phyloP scores from a whole-genome alignment of 2,888 invertebrate genomes.

The Orchestes rusci region DNA sequence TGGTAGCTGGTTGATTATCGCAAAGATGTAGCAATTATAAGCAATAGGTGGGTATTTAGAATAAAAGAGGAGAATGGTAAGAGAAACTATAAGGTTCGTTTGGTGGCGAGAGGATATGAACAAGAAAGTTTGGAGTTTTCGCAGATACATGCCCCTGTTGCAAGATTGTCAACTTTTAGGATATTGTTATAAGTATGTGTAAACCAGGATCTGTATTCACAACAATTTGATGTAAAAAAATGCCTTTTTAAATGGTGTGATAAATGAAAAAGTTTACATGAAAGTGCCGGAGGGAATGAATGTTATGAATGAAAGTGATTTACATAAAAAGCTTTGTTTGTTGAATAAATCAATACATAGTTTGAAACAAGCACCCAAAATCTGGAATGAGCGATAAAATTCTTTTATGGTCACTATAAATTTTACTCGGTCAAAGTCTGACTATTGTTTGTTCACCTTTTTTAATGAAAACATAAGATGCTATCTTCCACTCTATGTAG shows the following conservation, averaged over 20 bases:
- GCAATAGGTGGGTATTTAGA: not conserved
- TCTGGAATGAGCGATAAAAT: not conserved
- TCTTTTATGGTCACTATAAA: not conserved
- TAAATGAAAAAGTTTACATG: not conserved
- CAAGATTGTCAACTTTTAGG: not conserved
- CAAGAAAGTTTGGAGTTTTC: not conserved
- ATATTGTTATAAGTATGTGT: not conserved
- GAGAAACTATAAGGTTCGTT: not conserved
- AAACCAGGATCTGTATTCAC: not conserved
- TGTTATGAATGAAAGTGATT: not conserved
- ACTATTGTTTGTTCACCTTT: not conserved
- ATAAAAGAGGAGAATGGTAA: not conserved
- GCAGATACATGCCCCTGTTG: not conserved
- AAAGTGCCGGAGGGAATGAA: not conserved
- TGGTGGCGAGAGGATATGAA: not conserved
- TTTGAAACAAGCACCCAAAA: not conserved
- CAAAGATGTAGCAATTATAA: not conserved
- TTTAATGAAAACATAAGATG: not conserved
- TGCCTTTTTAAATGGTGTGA: not conserved
- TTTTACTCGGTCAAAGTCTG: not conserved
- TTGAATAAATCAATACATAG: not conserved
- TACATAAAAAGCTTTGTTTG: not conserved
- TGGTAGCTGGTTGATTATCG: not conserved
- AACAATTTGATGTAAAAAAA: not conserved
- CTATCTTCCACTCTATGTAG: not conserved